A percentile compares a stretch with the other conserved stretches of the same genome.
Evolutionary conservation across 2,888 invertebrate species (phyloP).

Genomic region (Drosophila anomelani): DNA sequence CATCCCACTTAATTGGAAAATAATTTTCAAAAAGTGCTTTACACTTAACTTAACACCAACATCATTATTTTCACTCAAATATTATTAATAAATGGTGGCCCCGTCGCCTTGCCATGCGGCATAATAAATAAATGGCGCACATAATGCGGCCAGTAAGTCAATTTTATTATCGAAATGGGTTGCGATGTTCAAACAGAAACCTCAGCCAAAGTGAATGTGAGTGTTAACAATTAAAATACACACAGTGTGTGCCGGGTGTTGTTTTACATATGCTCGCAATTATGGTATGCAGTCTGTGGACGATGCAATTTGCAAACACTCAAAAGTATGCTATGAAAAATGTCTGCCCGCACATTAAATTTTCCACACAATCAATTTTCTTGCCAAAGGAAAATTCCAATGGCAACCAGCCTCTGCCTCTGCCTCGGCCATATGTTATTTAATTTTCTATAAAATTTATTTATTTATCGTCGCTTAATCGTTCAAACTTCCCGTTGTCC

Average conservation of each 20-base stretch:
- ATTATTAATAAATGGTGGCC: slow-evolving; percentile 55
- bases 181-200: slow-evolving; percentile 58
- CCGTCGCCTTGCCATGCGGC: slow-evolving; percentile 3
- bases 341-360: slow-evolving; percentile 60
- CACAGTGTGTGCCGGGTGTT: slow-evolving; percentile 7
- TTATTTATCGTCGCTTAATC: slow-evolving; percentile 63
- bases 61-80: slow-evolving; percentile 73
- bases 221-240: slow-evolving; percentile 52
- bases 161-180: slow-evolving; percentile 74
- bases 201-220: slow-evolving; percentile 36
- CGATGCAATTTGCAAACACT: slow-evolving; percentile 68
- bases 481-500: slow-evolving; percentile 54
- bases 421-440: slow-evolving; percentile 50
- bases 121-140: slow-evolving; percentile 70
- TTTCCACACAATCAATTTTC: slow-evolving; percentile 75
- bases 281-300: slow-evolving; percentile 33
- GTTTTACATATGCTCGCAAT: slow-evolving; percentile 44
- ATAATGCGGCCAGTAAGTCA: slow-evolving; percentile 73
- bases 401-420: background rate
- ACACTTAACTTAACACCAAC: slow-evolving; percentile 72
- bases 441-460: slow-evolving; percentile 58
- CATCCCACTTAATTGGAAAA: slow-evolving; percentile 42
- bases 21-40: slow-evolving; percentile 67
- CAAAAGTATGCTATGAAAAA: slow-evolving; percentile 75
- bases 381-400: slow-evolving; percentile 25